Evolutionary conservation across 64 coral and sea anemone species (phyloP).

Genomic region (Acropora yongei): DNA sequence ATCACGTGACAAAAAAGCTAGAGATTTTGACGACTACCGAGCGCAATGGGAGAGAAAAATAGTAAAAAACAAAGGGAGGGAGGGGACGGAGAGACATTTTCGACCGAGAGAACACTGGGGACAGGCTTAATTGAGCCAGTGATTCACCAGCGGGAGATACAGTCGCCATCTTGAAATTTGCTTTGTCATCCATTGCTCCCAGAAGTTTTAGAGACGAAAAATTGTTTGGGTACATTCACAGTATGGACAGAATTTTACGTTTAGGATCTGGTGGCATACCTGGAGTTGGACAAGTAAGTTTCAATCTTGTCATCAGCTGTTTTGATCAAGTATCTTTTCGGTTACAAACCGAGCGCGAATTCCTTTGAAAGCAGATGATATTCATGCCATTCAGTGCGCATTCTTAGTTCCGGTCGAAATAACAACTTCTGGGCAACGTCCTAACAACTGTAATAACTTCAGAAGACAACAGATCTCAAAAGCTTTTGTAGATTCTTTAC

Average conservation of each 20-base stretch:
- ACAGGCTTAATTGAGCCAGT: neutral
- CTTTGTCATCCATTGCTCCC: constrained; percentile 4
- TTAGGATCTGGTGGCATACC: constrained; percentile 97
- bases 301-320: neutral
- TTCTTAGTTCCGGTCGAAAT: neutral
- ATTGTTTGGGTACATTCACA: neutral
- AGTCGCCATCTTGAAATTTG: constrained; percentile 31
- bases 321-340: neutral
- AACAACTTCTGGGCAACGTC: no score
- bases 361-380: no score
- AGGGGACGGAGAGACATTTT: no score
- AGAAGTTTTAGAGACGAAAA: neutral
- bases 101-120: neutral
- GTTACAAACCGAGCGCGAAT: neutral
- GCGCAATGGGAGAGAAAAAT: no score
- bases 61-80: no score
- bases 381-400: no score
- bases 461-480: no score
- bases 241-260: constrained; percentile 99
- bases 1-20: no score
- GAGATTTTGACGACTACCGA: no score
- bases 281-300: constrained; percentile 91
- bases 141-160: neutral
- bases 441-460: no score
- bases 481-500: no score